Conservation (phyloP, 1,140 invertebrate genomes). For the Drosophila tropicalis region DNA sequence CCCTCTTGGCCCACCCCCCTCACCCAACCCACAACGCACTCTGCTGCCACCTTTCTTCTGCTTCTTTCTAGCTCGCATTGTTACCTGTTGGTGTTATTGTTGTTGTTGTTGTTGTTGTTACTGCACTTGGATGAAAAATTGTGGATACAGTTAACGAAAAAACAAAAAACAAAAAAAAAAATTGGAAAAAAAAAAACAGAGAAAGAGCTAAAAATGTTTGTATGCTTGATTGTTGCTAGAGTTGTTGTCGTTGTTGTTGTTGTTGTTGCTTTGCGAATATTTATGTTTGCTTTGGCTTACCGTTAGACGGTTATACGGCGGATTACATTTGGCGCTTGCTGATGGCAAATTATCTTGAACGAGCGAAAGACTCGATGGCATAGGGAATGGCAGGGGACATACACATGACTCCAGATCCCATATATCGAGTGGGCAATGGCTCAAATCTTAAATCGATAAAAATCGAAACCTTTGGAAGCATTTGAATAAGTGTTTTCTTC, state of each 20-base stretch:
- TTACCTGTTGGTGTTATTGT: slow-evolving; percentile 22
- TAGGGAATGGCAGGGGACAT: background rate
- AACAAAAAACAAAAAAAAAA: slow-evolving; percentile 27
- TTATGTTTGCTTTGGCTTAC: slow-evolving; percentile 79
- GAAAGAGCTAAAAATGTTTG: slow-evolving; percentile 61
- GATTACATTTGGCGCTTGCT: slow-evolving; percentile 76
- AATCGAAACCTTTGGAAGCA: too few relatives aligned
- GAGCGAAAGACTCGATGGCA: background rate
- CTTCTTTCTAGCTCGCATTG: background rate
- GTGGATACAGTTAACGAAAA: slow-evolving; percentile 76
- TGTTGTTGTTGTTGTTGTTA: slow-evolving; percentile 34
- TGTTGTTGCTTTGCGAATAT: slow-evolving; percentile 66
- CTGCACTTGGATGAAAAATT: slow-evolving; percentile 73
- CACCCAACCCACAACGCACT: background rate
- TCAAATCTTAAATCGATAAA: background rate
- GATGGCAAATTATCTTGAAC: slow-evolving; percentile 74
- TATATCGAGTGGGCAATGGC: background rate
- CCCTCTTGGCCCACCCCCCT: background rate
- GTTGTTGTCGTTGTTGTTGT: slow-evolving; percentile 45
- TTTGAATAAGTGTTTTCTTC: too few relatives aligned
- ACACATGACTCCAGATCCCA: too few relatives aligned
- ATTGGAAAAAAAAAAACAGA: slow-evolving; percentile 20
- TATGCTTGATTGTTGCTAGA: slow-evolving; percentile 56
- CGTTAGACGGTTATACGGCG: slow-evolving; percentile 78
- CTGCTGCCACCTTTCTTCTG: background rate